phyloP scores from a whole-genome alignment of 2,797 vertebrate species.

The Paratrypauchen microcephalus region DNA sequence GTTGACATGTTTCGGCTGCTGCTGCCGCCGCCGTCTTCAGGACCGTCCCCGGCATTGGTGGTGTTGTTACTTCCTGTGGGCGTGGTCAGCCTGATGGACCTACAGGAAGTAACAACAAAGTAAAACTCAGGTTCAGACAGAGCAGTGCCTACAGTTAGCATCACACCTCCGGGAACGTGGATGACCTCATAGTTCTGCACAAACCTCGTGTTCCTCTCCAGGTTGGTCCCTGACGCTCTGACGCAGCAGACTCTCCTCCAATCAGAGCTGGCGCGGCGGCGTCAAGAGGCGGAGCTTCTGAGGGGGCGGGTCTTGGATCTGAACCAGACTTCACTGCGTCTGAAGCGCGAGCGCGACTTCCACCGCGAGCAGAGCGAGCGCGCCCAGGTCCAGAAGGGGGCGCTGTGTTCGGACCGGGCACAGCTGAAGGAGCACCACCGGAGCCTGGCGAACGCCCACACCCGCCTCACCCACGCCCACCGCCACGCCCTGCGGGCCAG shows the following conservation, averaged over 20 bases:
- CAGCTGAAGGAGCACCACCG: conserved; percentile 83
- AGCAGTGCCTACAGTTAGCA: no score
- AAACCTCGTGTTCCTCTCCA: background rate
- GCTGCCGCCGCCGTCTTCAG: no score
- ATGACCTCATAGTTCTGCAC: no score
- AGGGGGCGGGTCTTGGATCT: conserved; percentile 73
- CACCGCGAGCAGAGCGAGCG: conserved; percentile 82
- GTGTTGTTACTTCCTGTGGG: no score
- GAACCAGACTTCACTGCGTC: conserved; percentile 74
- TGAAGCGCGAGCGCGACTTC: conserved; percentile 84
- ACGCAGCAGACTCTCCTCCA: conserved; percentile 76
- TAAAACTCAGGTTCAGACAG: no score
- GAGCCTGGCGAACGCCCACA: conserved; percentile 79
- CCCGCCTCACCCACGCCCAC: conserved; percentile 82
- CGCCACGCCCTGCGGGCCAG: conserved; percentile 53
- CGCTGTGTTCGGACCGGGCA: conserved; percentile 78
- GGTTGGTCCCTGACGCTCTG: conserved; percentile 77
- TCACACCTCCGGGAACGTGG: no score
- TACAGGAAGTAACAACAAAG: no score
- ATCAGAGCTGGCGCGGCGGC: conserved; percentile 70
- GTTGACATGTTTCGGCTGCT: no score
- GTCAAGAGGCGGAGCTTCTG: conserved; percentile 74
- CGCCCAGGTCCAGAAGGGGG: conserved; percentile 81
- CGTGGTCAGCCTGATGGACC: no score
- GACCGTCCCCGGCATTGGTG: no score